Evolutionary conservation across 1,140 invertebrate genomes (phyloP), one percentile per base, ranked within the genome.

Genomic region (Acromyrmex heyeri): DNA sequence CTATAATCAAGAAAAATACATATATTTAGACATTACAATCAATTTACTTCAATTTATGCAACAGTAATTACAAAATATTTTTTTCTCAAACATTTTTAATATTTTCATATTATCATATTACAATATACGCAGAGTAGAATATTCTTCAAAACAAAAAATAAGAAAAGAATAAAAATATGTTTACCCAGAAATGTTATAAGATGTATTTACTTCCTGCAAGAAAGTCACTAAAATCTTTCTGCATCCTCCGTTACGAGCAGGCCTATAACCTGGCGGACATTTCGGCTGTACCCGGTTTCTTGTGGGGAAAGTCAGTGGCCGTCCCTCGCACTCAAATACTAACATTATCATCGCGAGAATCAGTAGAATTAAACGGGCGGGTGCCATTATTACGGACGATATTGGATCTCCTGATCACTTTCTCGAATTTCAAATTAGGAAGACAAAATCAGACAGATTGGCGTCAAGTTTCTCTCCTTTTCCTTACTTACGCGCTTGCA

Each of bases 201-300:
- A 50, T 44, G 14, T 34, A 27, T 79, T 16, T 50, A 53, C 10
- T 21, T 64, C 2, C 10, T 24, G 16, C 16, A 27, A 38, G 10
- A 8, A 3, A 38, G 34, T 3, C 2, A 16, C 6, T 8, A 64
- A 21, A 12, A 48, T 14, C 62, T 72, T 38, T 14, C 86, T 79
- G 34, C 88, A 90, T 7, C 75, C 89, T 21, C 86, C 2, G 8
- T 24, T 85, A 30, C 78, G 88, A 44, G 48, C 6, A 7, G 10
- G 27, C 27, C 12, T 81, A 27, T 90, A 87, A 7, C 88, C 89
- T 0, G 34, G 12, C n/a, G 88, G 85, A 21, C 89, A 90, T 24
- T 73, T 18, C 1, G 2, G 6, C 6, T 16, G 7, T 38, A 21
- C 0, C 3, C 21, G 50, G 14, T 57, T 89, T 30, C 88, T 83